Conservation (phyloP, 2,888 invertebrate genomes). For the Philopedon plagiatum region DNA sequence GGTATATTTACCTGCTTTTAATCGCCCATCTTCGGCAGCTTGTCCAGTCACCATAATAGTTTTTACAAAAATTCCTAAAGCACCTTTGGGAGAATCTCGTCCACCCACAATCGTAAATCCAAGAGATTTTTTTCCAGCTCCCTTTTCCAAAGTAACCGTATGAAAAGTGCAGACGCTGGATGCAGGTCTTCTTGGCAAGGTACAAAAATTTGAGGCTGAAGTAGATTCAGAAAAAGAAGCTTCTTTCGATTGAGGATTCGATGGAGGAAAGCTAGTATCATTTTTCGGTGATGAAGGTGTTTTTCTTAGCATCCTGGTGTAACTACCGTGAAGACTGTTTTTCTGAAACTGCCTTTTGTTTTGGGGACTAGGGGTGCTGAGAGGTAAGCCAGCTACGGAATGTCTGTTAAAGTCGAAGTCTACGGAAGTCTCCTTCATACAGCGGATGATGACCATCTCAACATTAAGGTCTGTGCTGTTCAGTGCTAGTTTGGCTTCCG, state of each 20-base stretch:
- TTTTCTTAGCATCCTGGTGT: conserved; percentile 68
- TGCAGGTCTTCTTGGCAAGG: conserved; percentile 79
- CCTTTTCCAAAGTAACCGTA: conserved; percentile 84
- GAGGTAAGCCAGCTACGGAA: conserved; percentile 46
- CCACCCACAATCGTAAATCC: conserved; percentile 95
- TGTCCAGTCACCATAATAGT: conserved; percentile 87
- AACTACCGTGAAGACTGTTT: conserved; percentile 74
- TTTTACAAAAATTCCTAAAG: conserved; percentile 89
- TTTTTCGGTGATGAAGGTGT: conserved; percentile 47
- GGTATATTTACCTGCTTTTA: conserved; percentile 85
- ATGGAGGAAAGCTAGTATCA: conserved; percentile 20
- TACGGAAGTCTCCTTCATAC: conserved; percentile 79
- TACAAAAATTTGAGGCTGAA: conserved; percentile 76
- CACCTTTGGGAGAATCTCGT: conserved; percentile 86
- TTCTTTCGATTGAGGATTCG: conserved; percentile 27
- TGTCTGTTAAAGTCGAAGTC: conserved; percentile 73
- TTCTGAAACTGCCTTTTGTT: conserved; percentile 74
- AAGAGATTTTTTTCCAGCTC: conserved; percentile 85
- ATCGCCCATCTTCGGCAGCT: conserved; percentile 86
- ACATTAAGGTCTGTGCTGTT: conserved; percentile 75
- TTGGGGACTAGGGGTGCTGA: conserved; percentile 58
- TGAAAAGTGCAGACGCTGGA: conserved; percentile 80
- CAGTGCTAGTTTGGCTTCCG: conserved; percentile 78
- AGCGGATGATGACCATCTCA: conserved; percentile 74
- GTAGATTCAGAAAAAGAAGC: conserved; percentile 14